Base-by-base conservation (phyloP, 2,888 invertebrate genomes). In the Acrobasis repandana region DNA sequence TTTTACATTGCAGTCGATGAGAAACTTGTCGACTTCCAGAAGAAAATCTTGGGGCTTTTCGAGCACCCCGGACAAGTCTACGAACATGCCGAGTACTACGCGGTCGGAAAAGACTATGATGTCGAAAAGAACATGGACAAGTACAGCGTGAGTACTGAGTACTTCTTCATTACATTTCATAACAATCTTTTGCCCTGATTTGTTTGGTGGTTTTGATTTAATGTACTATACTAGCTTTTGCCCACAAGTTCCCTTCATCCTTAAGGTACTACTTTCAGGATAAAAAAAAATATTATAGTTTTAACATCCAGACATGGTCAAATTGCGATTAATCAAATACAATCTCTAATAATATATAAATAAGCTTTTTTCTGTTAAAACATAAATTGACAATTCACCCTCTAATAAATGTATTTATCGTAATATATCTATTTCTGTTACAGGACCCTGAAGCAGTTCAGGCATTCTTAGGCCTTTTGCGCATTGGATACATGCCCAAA, bases 401-500 rank as follows among this genome's bases (percentile, higher is more conserved):
- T n/a, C n/a, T n/a, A n/a, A n/a, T n/a, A 6, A 28, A 28, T 0
- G 4, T 20, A 4, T 6, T 28, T 28, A 0, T 28, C 8, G 8
- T 5, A 28, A 28, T 28, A 6, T 28, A 28, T 6, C 6, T 58
- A 63, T 58, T 66, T 77, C 77, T 54, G 10, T 54, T 54, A 20
- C 54, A 93, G 91, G 85, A 92, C 70, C 82, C 86, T 63, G 75
- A 86, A 64, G 85, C 84, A 0, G 86, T 93, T 8, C 82, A 86
- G 50, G 86, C 91, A 20, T 93, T 93, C 70, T 66, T 91, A 61
- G 58, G 66, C 0, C 69, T 83, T 51, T 90, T 85, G 76, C 86
- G 88, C 57, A 75, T 83, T 62, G 93, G 93, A 48, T 86, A 92
- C 67, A 65, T 93, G 56, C 90, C 93, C 0, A 92, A 89, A 63